A percentile compares a stretch with the other conserved stretches of the same genome.
These are phyloP conservation scores for Leptinotarsa haldemani DNA, from an alignment of 2,888 invertebrate species.

Conservation along the genomic window DNA sequence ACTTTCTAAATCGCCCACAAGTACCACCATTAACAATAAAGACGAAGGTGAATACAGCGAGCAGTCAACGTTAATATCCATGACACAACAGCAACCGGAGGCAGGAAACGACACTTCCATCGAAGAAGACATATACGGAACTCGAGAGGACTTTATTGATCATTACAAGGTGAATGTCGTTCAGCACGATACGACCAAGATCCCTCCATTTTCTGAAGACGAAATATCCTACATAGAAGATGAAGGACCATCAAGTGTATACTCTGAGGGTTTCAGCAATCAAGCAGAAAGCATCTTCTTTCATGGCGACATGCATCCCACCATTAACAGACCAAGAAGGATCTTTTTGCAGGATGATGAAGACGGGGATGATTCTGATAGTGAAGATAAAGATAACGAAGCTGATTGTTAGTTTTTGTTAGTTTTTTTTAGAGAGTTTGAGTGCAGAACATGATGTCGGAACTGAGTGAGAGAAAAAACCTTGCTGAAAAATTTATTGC, in stretches of 20 bases:
- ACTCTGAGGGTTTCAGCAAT: slow-evolving; percentile 54
- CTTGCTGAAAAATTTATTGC: no score
- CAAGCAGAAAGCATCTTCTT: slow-evolving; percentile 63
- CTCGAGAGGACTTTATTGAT: background rate
- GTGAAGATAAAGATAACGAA: background rate
- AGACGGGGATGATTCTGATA: slow-evolving; percentile 13
- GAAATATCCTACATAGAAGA: slow-evolving; percentile 37
- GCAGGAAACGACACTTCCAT: background rate
- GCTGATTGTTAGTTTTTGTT: slow-evolving; percentile 21
- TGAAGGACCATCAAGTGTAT: background rate
- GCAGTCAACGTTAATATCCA: slow-evolving; percentile 36
- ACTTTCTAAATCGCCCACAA: background rate
- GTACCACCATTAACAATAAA: background rate
- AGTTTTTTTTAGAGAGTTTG: background rate
- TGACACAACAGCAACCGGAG: slow-evolving; percentile 32
- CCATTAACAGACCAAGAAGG: slow-evolving; percentile 47
- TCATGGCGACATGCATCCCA: slow-evolving; percentile 50
- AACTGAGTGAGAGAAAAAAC: no score
- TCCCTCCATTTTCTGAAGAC: slow-evolving; percentile 40
- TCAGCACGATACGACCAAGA: slow-evolving; percentile 30
- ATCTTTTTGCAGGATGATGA: slow-evolving; percentile 45
- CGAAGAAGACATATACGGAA: background rate
- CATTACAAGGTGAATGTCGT: slow-evolving; percentile 38
- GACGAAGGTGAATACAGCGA: slow-evolving; percentile 20
- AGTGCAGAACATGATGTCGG: no score